Evolutionary conservation across 2,888 invertebrate species (phyloP).

Genomic region (Eristalis pertinax): DNA sequence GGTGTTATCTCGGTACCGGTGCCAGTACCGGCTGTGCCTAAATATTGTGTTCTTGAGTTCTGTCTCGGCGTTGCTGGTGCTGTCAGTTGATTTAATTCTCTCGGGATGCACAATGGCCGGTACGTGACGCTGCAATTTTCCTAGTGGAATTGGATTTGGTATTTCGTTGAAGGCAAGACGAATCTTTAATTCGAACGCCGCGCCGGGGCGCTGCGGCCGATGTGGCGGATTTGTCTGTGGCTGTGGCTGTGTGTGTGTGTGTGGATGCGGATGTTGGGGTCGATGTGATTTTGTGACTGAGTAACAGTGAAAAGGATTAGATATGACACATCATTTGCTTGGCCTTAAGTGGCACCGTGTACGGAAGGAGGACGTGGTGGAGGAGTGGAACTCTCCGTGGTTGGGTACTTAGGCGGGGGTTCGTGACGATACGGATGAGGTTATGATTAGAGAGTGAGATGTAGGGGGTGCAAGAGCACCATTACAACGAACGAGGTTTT

Average conservation of each 20-base stretch:
- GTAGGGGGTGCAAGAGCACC: neutral
- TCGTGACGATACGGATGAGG: neutral
- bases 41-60: constrained; percentile 62
- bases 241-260: too few species aligned
- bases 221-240: too few species aligned
- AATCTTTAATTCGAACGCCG: constrained; percentile 60
- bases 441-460: neutral
- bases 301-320: constrained; percentile 30
- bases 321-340: constrained; percentile 28
- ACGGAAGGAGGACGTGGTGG: neutral
- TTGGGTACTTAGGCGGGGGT: neutral
- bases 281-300: constrained; percentile 4
- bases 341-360: neutral
- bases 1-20: constrained; percentile 25
- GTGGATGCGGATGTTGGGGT: neutral
- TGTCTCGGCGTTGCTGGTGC: constrained; percentile 27
- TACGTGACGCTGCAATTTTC: constrained; percentile 67
- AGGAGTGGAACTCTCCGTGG: neutral
- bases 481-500: neutral
- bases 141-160: constrained; percentile 61
- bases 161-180: constrained; percentile 66
- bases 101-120: constrained; percentile 54
- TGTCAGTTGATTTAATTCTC: constrained; percentile 67
- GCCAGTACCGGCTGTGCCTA: constrained; percentile 30
- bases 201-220: neutral